Evolutionary conservation across 1,140 invertebrate genomes (phyloP), one percentile per base, ranked within the genome.

Genomic region (Marisa cornuarietis): DNA sequence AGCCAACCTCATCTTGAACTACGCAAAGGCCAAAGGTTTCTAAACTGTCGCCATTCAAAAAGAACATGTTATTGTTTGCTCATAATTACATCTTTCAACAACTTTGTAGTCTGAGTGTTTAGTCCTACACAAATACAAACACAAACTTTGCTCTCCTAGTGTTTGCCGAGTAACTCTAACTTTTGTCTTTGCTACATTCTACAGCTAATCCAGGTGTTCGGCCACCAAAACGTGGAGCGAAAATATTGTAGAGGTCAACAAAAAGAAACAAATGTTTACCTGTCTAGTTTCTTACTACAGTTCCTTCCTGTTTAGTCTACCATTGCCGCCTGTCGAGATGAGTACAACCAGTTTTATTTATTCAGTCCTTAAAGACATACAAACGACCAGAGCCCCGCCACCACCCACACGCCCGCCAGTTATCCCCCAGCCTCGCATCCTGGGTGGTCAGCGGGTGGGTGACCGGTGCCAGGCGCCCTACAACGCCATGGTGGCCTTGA

Each of bases 391-490:
- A 4, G 7, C 20, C 2, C 1, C 2, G 16, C 1, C 26, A 6
- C 2, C 69, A 22, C 1, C 69, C 1, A 42, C 10, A 14, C 20
- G n/a, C 69, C 13, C 8, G 51, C 69, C 69, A 42, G 42, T 51
- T 8, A 26, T 20, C 6, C 31, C 31, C 31, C 31, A 42, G 42
- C 51, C 26, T 22, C 72, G 72, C n/a, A 74, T 74, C 72, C 54
- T 74, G 24, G 72, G 72, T 6, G 72, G 72, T 4, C 10, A n/a
- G 14, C 16, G 52, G 18, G 72, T 74, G 52, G 42, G n/a, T 13
- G 72, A 74, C 22, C 72, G 72, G 26, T 74, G 72, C 42, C n/a
- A 49, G 54, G 72, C 72, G n/a, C 72, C 72, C 5, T 74, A 62
- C 54, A 74, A 61, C 54, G 52, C 72, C 72, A 74, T 74, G 72